A percentile compares a stretch with the other conserved stretches of the same genome.
These are phyloP conservation scores for Strix aluco DNA, from an alignment of 2,113 vertebrate species.

Conservation along the genomic window DNA sequence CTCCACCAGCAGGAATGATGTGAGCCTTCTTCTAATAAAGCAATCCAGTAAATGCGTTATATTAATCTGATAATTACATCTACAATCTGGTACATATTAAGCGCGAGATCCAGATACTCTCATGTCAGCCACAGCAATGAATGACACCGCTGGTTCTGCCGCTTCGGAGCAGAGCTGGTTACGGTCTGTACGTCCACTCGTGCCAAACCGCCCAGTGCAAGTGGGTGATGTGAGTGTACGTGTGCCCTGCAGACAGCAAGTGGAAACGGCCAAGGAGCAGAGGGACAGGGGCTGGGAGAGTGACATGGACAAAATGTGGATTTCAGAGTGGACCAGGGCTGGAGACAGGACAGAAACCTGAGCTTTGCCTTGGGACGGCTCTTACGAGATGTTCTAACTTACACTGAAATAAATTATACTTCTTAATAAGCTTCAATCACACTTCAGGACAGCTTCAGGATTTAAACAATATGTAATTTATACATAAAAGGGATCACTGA, in stretches of 20 bases:
- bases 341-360: background rate
- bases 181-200: background rate
- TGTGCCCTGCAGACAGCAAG: background rate
- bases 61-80: background rate
- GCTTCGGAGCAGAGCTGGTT: background rate
- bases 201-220: background rate
- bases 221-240: fast-evolving
- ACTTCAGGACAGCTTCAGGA: background rate
- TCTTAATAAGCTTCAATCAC: background rate
- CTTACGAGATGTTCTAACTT: background rate
- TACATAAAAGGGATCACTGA: background rate
- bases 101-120: background rate
- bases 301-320: background rate
- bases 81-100: background rate
- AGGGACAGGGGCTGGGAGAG: background rate
- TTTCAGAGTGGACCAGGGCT: background rate
- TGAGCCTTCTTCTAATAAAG: background rate
- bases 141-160: background rate
- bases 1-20: background rate
- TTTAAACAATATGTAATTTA: background rate
- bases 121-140: background rate
- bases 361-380: background rate
- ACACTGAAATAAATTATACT: background rate
- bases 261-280: background rate
- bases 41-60: background rate